Evolutionary conservation across 2,888 invertebrate species (phyloP), one percentile per base, ranked within the genome.

Genomic region (Merodon equestris): DNA sequence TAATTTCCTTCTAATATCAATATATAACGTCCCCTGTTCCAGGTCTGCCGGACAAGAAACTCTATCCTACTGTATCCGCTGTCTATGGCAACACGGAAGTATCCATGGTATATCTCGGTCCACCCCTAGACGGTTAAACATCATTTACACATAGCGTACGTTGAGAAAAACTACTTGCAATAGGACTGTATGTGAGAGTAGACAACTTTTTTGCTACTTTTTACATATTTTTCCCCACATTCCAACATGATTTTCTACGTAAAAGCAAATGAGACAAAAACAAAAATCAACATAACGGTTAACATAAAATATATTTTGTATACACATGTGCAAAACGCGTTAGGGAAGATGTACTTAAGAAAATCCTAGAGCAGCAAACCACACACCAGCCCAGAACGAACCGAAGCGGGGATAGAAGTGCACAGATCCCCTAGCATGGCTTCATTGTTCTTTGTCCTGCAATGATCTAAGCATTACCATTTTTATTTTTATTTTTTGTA

Each of bases 11-110:
- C n/a, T n/a, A n/a, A n/a, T n/a, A n/a, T n/a, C 36, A 36, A 36
- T 27, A 12, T 36, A 34, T 40, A 12, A 5, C 10, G 27, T 10
- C 19, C 7, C 27, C 7, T 27, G 27, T 14, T 1, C 1, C 67
- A 96, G 96, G 96, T 84, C 92, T 98, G 88, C 98, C 98, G 66
- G 95, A 95, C 86, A 97, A 96, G 87, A 94, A 94, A 88, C 91
- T 99, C 61, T 99, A 94, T 89, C 98, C 99, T 75, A 96, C 98
- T 75, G 96, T 98, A 60, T 98, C 98, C 54, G 98, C 98, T 74
- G 99, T 99, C 10, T 99, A 99, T 90, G 99, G 99, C 75, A 99
- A 99, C 88, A 99, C 98, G 53, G 98, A 99, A 92, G 97, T 99
- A 44, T 97, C 98, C 40, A 98, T 99, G 98, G 97, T 98, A 47